A percentile compares a stretch with the other conserved stretches of the same genome.
Conservation (phyloP, 2,888 invertebrate genomes). For the Tolmerus cingulatus region DNA sequence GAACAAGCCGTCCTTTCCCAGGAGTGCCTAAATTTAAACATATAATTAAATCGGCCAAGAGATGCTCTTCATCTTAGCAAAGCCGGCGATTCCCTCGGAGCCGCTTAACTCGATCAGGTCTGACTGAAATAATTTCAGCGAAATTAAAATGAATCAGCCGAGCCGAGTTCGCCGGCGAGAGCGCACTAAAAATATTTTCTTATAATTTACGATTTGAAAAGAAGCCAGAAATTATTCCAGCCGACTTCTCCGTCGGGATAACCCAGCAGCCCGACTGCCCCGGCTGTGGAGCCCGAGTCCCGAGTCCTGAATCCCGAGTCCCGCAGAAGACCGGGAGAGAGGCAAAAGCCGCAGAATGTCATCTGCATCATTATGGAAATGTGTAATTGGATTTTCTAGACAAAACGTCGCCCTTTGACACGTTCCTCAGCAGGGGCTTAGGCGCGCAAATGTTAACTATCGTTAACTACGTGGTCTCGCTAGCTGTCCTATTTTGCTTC, state of each 20-base stretch:
- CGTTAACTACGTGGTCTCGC: constrained; percentile 13
- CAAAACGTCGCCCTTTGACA: constrained; percentile 43
- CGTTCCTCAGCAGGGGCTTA: not conserved
- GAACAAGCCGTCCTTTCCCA: not conserved
- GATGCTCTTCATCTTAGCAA: not conserved
- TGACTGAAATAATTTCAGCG: not conserved
- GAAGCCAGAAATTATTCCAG: constrained; percentile 15
- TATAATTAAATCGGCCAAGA: not conserved
- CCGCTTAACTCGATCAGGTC: constrained; percentile 4
- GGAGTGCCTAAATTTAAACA: not conserved
- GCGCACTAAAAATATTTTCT: constrained; percentile 20
- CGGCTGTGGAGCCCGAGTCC: not conserved
- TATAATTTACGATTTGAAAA: constrained; percentile 37
- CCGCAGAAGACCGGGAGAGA: not conserved
- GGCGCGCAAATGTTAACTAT: constrained; percentile 6
- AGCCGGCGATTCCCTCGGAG: not conserved
- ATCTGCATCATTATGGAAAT: constrained; percentile 37
- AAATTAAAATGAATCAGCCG: constrained; percentile 8
- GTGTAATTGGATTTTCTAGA: constrained; percentile 38
- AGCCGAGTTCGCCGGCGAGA: not conserved
- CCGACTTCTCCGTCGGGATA: not conserved
- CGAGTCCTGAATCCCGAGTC: not conserved
- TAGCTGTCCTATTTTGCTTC: not conserved
- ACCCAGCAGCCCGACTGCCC: not conserved
- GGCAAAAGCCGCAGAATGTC: constrained; percentile 31